Evolutionary conservation across 2,797 vertebrate genomes (phyloP), one percentile per base, ranked within the genome.

Genomic region (Gastrophryne carolinensis): DNA sequence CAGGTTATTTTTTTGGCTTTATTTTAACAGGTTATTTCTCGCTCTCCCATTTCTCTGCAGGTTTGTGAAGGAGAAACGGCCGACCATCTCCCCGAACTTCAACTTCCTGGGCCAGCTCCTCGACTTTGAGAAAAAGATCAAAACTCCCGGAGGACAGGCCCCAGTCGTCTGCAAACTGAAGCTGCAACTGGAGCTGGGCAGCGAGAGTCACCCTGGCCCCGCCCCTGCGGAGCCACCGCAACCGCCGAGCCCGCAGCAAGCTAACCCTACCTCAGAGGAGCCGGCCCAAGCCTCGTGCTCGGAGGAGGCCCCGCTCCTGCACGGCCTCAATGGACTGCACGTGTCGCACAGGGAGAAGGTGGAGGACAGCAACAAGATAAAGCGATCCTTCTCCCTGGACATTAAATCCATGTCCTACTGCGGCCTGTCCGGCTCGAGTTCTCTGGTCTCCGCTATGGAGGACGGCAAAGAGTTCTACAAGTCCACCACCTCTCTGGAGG

Each of bases 61-160:
- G 85, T 99, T 99, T 34, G 97, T 99, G 74, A 99, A 99, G 89
- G 97, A 99, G 85, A 99, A 98, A 80, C 86, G 97, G 37, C 96
- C 97, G 0, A 98, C 97, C 76, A 98, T 99, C 86, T 98, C 97
- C 1, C 97, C 97, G 0, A 99, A 99, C 89, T 99, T 99, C 79
- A 98, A 99, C 84, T 98, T 99, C 77, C 90, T 99, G 85, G 97
- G 97, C 72, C 97, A 99, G 80, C 93, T 99, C 67, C 84, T 99
- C 79, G 97, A 99, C 85, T 99, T 98, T 1, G 97, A 98, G 87
- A 98, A 94, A 76, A 97, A 92, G 84, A 91, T 99, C 17, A 95
- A 94, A 81, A 86, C 72, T 76, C 90, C 89, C 56, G 76, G 80
- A 0, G 80, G 85, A 9, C 47, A 80, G 1, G 67, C 86, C 0